phyloP scores from a whole-genome alignment of 2,888 invertebrate species.

The Schizaphis graminum region DNA sequence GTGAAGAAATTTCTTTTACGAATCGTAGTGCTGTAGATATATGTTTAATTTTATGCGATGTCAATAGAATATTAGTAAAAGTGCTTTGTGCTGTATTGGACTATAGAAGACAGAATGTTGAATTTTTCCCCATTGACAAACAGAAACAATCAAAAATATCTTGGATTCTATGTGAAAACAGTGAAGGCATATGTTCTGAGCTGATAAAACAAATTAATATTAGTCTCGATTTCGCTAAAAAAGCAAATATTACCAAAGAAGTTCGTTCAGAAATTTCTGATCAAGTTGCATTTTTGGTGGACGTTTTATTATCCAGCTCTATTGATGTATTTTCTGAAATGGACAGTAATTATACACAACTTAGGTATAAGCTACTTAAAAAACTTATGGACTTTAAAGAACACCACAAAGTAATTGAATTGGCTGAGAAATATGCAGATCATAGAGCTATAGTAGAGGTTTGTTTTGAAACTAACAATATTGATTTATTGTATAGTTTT shows the following conservation, averaged over 20 bases:
- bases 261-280: conserved; percentile 58
- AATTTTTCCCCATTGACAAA: conserved; percentile 58
- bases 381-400: conserved; percentile 31
- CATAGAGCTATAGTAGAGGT: conserved; percentile 85
- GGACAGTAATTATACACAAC: neutral
- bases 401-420: conserved; percentile 79
- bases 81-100: conserved; percentile 51
- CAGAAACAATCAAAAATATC: conserved; percentile 58
- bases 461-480: conserved; percentile 83
- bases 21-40: conserved; percentile 62
- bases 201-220: conserved; percentile 38
- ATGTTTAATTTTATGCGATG: conserved; percentile 55
- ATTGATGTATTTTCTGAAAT: conserved; percentile 31
- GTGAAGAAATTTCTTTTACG: conserved; percentile 43
- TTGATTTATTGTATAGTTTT: conserved; percentile 75
- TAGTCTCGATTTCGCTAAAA: conserved; percentile 40
- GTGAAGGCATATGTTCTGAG: conserved; percentile 51
- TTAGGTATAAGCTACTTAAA: conserved; percentile 45
- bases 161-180: conserved; percentile 49
- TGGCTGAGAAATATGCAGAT: conserved; percentile 93
- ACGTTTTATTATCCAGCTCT: conserved; percentile 42
- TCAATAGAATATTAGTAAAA: conserved; percentile 52
- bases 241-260: conserved; percentile 53
- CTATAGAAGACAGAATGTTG: conserved; percentile 59
- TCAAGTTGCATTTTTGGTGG: conserved; percentile 54